Base-by-base conservation (phyloP, 2,797 vertebrate species). In the Microcaecilia unicolor region DNA sequence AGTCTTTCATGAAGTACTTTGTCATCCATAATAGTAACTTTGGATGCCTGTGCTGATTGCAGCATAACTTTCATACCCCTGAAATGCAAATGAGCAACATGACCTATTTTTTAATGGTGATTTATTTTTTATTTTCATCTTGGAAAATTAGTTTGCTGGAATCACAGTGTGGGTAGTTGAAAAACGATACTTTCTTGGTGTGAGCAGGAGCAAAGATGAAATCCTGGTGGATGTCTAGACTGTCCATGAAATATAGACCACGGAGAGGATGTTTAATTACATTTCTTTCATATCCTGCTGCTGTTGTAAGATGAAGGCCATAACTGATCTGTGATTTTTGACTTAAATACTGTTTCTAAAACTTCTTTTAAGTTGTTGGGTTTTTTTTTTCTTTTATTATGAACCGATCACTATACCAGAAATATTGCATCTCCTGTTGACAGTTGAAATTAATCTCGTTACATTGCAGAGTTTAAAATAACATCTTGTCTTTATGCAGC, bases 381-480 rank as follows among this genome's bases (percentile, higher is more conserved):
- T 44, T 24, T 58, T 51, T 2, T 38, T 2, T 38, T 34, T 34
- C 34, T 37, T 37, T 16, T 48, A 12, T 30, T 46, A 28, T 10
- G 33, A 30, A 31, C 7, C 6, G 38, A 23, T 18, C 21, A n/a
- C 39, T 37, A 34, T 24, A 44, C 1, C 1, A 48, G 23, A 28
- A 33, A 10, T 24, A 4, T 25, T 44, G 9, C n/a, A 15, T 34
- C n/a, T 26, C 16, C 14, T 24, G 15, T 28, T 52, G 55, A 37
- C 18, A 45, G 21, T n/a, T n/a, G 60, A 42, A 59, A 31, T 60
- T 51, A 38, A 31, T 63, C 22, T 44, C 45, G 18, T 6, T 13
- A 2, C 45, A 15, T 55, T 54, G 44, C 19, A 44, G 51, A 75
- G 60, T 67, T 44, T 67, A 59, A 76, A 67, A 39, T 25, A 7